Base-by-base conservation (phyloP, 2,888 invertebrate species). In the Ceramica pisi region DNA sequence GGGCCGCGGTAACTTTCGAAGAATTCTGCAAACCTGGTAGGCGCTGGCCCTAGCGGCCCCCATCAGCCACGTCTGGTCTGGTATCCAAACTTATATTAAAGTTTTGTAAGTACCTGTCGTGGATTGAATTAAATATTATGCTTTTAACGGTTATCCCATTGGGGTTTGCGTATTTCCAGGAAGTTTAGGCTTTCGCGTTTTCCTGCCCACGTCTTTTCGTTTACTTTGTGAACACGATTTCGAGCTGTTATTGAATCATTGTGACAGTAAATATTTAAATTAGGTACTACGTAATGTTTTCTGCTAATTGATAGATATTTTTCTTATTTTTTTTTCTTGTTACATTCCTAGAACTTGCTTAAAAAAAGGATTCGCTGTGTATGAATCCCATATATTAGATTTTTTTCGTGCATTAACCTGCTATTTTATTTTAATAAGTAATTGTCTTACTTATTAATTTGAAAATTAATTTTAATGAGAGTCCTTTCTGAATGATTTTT, bases 111-210 rank as follows among this genome's bases (percentile, higher is more conserved):
- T 71, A 59, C 57, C 46, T 44, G 55, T 35, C 41, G 71, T 71
- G 66, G 59, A 79, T 80, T 71, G 72, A 83, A 83, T 82, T 81
- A 73, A 83, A 78, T 61, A 80, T 76, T 48, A 78, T 69, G 63
- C 74, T 71, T 72, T 78, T 71, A 81, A 51, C 48, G 71, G 69
- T 57, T 56, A 76, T 79, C 38, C 65, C 71, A 51, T 73, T 26
- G 71, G 67, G 71, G 55, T 72, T 82, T 21, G n/a, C n/a, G 35
- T 9, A n/a, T 62, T 76, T 64, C 14, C 35, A 56, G 61, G 63
- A 68, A 76, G 48, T 69, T 60, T 2, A n/a, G 19, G 61, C 63
- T 80, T 68, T 71, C 9, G 53, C 56, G 14, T 80, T 75, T 69
- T 10, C 21, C 35, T 62, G 10, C 48, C 59, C 23, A 66, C 56